Percentiles rank a stretch among this genome's conserved stretches.
Conservation (phyloP, 2,797 vertebrate genomes). For the Allobates femoralis region DNA sequence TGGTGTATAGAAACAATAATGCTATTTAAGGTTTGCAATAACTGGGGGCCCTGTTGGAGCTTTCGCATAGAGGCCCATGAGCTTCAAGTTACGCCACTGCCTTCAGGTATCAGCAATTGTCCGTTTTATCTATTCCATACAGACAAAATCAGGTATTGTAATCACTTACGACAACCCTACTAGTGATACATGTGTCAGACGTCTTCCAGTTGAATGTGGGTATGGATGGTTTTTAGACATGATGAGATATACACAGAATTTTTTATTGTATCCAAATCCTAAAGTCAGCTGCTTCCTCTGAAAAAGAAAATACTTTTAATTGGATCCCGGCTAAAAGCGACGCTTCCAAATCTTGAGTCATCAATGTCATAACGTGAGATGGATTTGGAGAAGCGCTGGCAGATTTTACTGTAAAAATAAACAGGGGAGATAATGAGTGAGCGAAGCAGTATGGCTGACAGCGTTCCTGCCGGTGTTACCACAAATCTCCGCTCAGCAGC, state of each 20-base stretch:
- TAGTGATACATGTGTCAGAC: background rate
- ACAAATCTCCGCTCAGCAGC: background rate
- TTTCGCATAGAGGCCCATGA: too few relatives aligned
- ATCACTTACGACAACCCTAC: background rate
- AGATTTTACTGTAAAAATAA: slow-evolving; percentile 56
- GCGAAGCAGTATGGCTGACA: slow-evolving; percentile 13
- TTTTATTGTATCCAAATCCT: slow-evolving; percentile 36
- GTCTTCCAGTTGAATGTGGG: slow-evolving; percentile 20
- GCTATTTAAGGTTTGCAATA: too few relatives aligned
- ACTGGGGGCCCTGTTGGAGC: too few relatives aligned
- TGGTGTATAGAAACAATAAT: too few relatives aligned
- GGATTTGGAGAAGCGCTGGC: slow-evolving; percentile 51
- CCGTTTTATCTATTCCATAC: background rate
- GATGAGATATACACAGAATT: slow-evolving; percentile 38
- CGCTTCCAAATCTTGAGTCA: slow-evolving; percentile 58
- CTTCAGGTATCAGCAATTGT: too few relatives aligned
- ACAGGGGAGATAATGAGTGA: slow-evolving; percentile 52
- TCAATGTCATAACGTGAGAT: slow-evolving; percentile 56
- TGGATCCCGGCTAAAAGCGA: slow-evolving; percentile 52
- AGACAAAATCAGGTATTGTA: background rate
- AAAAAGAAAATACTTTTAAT: slow-evolving; percentile 46
- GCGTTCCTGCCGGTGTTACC: slow-evolving; percentile 36
- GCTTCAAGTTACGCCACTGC: too few relatives aligned
- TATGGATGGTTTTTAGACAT: slow-evolving; percentile 24
- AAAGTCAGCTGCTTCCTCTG: slow-evolving; percentile 7